Percentiles rank a stretch among this genome's conserved stretches.
Conservation (phyloP, 2,113 vertebrate species). For the Suncus etruscus region DNA sequence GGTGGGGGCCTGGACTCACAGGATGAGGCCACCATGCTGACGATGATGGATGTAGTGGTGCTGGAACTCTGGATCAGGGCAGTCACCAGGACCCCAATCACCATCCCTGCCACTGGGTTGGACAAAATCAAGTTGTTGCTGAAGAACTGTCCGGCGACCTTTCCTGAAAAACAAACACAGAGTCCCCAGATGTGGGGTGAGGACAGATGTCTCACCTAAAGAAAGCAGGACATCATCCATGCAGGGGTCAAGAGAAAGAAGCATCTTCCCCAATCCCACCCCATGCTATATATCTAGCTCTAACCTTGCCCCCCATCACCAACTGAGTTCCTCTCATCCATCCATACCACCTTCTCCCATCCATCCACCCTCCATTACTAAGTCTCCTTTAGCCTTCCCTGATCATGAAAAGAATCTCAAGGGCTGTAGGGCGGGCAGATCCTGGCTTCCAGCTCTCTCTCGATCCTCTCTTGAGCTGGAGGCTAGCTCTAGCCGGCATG, state of each 20-base stretch:
- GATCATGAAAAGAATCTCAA: too few relatives aligned
- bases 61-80: conserved; percentile 98
- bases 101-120: conserved; percentile 95
- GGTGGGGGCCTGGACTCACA: conserved; percentile 87
- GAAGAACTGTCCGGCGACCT: neutral
- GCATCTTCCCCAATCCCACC: neutral
- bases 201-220: neutral
- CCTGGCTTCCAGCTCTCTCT: too few relatives aligned
- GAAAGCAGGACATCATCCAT: neutral
- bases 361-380: too few relatives aligned
- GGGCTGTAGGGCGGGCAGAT: too few relatives aligned
- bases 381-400: too few relatives aligned
- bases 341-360: too few relatives aligned
- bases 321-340: too few relatives aligned
- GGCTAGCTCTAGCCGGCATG: too few relatives aligned
- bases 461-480: too few relatives aligned
- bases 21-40: conserved; percentile 98
- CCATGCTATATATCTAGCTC: neutral
- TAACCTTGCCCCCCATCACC: neutral
- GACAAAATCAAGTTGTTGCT: conserved; percentile 93
- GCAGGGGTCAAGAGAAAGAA: neutral
- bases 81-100: conserved; percentile 97
- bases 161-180: neutral
- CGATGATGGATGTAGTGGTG: conserved; percentile 96
- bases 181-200: neutral